Evolutionary conservation across 2,888 invertebrate species (phyloP).

Genomic region (Cataglyphis cursor): DNA sequence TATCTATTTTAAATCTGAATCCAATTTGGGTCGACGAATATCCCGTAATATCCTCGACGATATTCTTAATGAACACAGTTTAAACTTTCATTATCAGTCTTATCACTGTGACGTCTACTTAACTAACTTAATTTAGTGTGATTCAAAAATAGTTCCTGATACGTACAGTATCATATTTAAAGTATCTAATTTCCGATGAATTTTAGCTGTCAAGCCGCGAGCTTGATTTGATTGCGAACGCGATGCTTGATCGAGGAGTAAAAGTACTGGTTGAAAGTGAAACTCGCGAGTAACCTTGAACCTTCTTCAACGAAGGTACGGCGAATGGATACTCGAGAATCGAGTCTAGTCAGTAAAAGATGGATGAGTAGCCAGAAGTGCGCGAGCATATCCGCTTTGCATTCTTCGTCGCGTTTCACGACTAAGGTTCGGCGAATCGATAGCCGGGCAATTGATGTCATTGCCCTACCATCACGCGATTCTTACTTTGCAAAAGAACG

Average conservation of each 20-base stretch:
- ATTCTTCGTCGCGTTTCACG: constrained; percentile 30
- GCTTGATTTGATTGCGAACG: constrained; percentile 20
- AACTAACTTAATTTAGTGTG: not conserved
- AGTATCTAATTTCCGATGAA: not conserved
- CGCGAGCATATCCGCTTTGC: constrained; percentile 68
- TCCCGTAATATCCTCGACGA: not conserved
- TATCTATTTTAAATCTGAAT: not conserved
- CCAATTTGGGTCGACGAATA: not conserved
- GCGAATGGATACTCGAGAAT: constrained; percentile 62
- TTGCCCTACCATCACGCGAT: constrained; percentile 18
- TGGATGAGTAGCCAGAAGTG: constrained; percentile 69
- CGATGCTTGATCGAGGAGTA: constrained; percentile 4
- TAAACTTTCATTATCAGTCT: not conserved
- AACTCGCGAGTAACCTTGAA: constrained; percentile 55
- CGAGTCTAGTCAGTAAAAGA: constrained; percentile 66
- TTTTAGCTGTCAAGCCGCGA: not conserved
- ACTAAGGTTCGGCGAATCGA: constrained; percentile 63
- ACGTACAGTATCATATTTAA: not conserved
- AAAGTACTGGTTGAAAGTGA: constrained; percentile 48
- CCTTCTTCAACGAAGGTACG: constrained; percentile 52
- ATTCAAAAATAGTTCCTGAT: not conserved
- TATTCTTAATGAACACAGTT: not conserved
- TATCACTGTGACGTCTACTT: not conserved
- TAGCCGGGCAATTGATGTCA: constrained; percentile 41
- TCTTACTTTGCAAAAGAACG: not conserved